Evolutionary conservation across 2,888 invertebrate genomes (phyloP), one percentile per base, ranked within the genome.

Genomic region (Strigamia maritima): DNA sequence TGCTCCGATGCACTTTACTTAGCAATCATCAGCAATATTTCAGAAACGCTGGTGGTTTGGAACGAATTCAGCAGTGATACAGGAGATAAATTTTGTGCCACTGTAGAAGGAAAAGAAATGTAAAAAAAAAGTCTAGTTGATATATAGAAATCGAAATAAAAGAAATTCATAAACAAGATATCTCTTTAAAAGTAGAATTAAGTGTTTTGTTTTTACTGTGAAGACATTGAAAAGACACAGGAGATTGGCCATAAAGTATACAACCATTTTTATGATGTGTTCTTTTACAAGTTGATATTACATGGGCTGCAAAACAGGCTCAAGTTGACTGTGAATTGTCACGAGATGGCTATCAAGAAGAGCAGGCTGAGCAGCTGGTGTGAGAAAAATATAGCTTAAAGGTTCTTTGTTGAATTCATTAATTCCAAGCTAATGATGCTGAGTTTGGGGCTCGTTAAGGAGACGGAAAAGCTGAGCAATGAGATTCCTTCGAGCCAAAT

Each of bases 371-470:
- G n/a, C 60, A 60, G 60, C 19, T 60, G 60, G 60, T 60, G 60
- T n/a, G 19, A 60, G n/a, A 49, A n/a, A 60, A 60, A 19, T 60
- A 10, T 60, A 22, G 60, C 60, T 24, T 60, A 24, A 19, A 49
- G 60, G n/a, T 60, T 60, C 3, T 60, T 60, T 8, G 60, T 60
- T 60, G 60, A 22, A 60, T 60, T 60, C 60, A 60, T 60, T 60
- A 60, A 60, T 60, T 60, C 60, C 24, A 19, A 22, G 40, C 60
- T 60, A 60, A 60, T 60, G 60, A 60, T 60, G 60, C 60, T 19
- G 19, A 19, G 10, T 60, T 60, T 60, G 60, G 10, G 24, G 60
- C 60, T 60, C 24, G 60, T 60, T 60, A 60, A 19, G 60, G n/a
- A 19, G 19, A 3, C 2, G 40, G 31, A 2, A 40, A 40, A 40